Conservation (phyloP, 1,140 invertebrate species). For the Zaprionus camerounensis region DNA sequence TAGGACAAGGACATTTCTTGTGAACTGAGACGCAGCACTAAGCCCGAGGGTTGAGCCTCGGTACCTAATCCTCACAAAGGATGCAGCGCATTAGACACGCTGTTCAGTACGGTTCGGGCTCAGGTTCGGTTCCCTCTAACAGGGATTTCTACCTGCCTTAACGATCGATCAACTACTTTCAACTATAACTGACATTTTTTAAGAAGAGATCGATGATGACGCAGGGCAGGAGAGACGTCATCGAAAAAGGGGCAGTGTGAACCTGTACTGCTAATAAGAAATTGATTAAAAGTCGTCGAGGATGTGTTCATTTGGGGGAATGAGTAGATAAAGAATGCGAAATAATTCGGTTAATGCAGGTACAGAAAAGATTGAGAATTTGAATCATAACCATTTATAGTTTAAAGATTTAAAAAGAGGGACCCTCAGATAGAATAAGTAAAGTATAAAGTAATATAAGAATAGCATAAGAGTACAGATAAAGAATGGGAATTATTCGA, state of each 20-base stretch:
- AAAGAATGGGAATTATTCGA: too few relatives aligned
- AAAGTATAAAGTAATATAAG: too few relatives aligned
- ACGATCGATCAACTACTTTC: slow-evolving; percentile 60
- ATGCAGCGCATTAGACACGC: slow-evolving; percentile 68
- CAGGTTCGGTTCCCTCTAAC: slow-evolving; percentile 26
- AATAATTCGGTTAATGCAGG: not conserved
- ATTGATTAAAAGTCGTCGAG: not conserved
- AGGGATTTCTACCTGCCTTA: slow-evolving; percentile 15
- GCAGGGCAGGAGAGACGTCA: not conserved
- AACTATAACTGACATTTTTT: slow-evolving; percentile 19
- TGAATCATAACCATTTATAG: too few relatives aligned
- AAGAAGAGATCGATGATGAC: not conserved
- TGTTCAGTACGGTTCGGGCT: not conserved
- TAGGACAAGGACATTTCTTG: slow-evolving; percentile 19
- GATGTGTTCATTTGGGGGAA: too few relatives aligned
- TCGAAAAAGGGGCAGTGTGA: slow-evolving; percentile 26
- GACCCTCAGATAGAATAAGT: too few relatives aligned
- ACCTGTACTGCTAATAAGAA: slow-evolving; percentile 72
- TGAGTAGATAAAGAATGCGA: not conserved
- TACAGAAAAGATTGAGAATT: not conserved
- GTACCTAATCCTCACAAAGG: slow-evolving; percentile 75
- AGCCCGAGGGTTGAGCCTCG: slow-evolving; percentile 16
- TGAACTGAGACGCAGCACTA: slow-evolving; percentile 42
- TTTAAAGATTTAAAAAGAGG: too few relatives aligned
- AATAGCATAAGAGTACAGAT: too few relatives aligned